Base-by-base conservation (phyloP, 2,888 invertebrate species). In the Volucella bombylans region DNA sequence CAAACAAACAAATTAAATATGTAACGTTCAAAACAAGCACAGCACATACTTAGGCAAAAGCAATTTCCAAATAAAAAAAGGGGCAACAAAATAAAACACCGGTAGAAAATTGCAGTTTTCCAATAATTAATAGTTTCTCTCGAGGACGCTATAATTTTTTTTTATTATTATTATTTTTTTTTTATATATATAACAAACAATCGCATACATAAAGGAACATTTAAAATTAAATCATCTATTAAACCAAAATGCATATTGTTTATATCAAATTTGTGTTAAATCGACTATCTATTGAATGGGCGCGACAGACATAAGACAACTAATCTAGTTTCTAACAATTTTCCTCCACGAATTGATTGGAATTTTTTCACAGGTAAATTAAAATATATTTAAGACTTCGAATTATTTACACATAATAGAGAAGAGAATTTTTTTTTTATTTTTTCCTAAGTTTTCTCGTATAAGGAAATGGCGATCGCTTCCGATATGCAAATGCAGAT, bases 391-490 rank as follows among this genome's bases (percentile, higher is more conserved):
- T 6, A 31, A 31, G 31, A 31, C 31, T 31, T 31, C 6, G 4
- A 31, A 31, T 31, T 31, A 31, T 31, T 31, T 31, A 31, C 31
- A 31, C 31, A 23, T 52, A 54, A 41, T 62, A 31, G 6, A 52
- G 41, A 9, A 4, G 52, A 38, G 18, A 59, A 67, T 43, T 50
- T 43, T 49, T 52, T 31, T 57, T 78, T 72, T 72, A n/a, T 12
- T 55, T 79, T 73, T 67, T 31, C 31, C 6, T 6, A 31, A 31
- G 31, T 82, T 82, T 68, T 68, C 68, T 71, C 54, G 57, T 81
- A 72, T 68, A 81, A 57, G 81, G 85, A 81, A 85, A 85, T 85
- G 85, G 85, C 85, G 85, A 81, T 72, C 72, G 71, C 68, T 45
- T 77, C 72, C 12, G 47, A 72, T 61, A 76, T 67, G 74, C 59